Evolutionary conservation across 2,797 vertebrate species (phyloP).

Genomic region (Pristis pectinata): DNA sequence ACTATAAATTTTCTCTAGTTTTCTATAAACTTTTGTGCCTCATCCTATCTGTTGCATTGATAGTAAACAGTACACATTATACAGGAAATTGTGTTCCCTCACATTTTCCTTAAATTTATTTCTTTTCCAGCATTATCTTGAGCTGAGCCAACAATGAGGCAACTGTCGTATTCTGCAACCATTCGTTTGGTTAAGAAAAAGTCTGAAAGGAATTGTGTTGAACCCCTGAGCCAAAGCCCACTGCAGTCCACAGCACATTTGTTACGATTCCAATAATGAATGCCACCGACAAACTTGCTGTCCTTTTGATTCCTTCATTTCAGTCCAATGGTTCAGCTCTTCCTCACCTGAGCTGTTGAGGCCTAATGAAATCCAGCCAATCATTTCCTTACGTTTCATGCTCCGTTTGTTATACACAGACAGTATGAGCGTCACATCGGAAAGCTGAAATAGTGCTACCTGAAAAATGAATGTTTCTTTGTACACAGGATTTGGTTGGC

Average conservation of each 20-base stretch:
- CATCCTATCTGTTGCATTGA: neutral
- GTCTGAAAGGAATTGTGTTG: conserved; percentile 34
- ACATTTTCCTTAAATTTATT: conserved; percentile 32
- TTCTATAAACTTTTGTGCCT: neutral
- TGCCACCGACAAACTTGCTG: conserved; percentile 96
- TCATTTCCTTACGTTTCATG: conserved; percentile 97
- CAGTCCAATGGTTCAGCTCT: conserved; percentile 90
- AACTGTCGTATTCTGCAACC: neutral
- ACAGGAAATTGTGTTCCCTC: conserved; percentile 37
- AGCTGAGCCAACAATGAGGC: conserved; percentile 34
- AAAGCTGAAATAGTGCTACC: conserved; percentile 93
- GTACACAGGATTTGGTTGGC: conserved; percentile 91
- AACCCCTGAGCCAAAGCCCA: conserved; percentile 28
- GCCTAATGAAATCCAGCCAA: conserved; percentile 94
- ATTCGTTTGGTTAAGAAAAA: conserved; percentile 28
- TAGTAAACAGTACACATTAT: conserved; percentile 35
- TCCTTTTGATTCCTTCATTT: conserved; percentile 96
- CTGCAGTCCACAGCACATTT: conserved; percentile 1
- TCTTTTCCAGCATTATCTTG: conserved; percentile 35
- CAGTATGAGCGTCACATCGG: conserved; percentile 92
- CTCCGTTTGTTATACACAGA: conserved; percentile 96
- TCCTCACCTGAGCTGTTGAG: conserved; percentile 97
- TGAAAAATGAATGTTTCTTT: conserved; percentile 97
- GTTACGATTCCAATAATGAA: conserved; percentile 83
- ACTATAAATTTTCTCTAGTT: conserved; percentile 3